Percentiles rank a stretch among this genome's conserved stretches.
phyloP scores from a whole-genome alignment of 2,888 invertebrate genomes.

The Metallyticus violacea region DNA sequence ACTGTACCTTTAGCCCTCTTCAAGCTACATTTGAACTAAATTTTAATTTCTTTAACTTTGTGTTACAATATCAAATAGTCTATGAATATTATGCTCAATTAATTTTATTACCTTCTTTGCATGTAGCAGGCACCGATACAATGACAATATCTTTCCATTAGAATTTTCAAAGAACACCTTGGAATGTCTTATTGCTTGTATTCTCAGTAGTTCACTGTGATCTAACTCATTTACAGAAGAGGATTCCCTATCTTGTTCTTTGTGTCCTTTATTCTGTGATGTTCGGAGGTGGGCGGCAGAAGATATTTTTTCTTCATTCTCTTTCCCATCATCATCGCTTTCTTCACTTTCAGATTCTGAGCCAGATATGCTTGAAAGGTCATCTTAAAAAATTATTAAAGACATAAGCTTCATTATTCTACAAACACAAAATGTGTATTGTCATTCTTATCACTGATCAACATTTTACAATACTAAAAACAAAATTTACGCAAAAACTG shows the following conservation, averaged over 20 bases:
- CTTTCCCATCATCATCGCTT: conserved; percentile 42
- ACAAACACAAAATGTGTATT: no score
- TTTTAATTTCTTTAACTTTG: no score
- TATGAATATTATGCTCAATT: not conserved
- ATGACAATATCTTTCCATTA: conserved; percentile 65
- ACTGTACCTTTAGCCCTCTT: no score
- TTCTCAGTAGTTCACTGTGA: not conserved
- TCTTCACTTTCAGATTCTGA: conserved; percentile 54
- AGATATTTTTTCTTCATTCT: not conserved
- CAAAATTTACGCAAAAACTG: no score
- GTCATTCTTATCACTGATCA: no score
- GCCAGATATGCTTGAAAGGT: conserved; percentile 64
- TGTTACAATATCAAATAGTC: not conserved
- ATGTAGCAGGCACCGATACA: conserved; percentile 70
- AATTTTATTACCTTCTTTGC: conserved; percentile 60
- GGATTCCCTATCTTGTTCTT: not conserved
- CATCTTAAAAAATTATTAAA: conserved; percentile 53
- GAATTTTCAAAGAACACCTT: conserved; percentile 72
- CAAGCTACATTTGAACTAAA: no score
- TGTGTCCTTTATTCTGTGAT: not conserved
- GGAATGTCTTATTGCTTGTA: conserved; percentile 55
- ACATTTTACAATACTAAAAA: no score
- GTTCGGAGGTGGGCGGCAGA: not conserved
- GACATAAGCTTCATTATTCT: no score
- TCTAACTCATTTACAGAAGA: not conserved